These are phyloP conservation scores for Diachrysia chrysitis DNA, from an alignment of 2,888 invertebrate genomes.

Conservation along the genomic window DNA sequence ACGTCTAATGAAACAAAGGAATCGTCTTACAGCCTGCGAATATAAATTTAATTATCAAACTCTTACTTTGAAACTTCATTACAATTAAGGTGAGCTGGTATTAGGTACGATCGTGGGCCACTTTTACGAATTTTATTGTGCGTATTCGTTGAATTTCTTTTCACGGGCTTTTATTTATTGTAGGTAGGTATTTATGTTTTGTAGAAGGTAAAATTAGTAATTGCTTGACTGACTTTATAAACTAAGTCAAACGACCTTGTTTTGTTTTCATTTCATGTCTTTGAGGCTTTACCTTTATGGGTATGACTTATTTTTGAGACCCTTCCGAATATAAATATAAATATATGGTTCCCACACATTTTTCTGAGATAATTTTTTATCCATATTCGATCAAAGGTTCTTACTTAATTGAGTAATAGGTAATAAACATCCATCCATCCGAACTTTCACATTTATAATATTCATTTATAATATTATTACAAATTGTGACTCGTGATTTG, in stretches of 20 bases:
- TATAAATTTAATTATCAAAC: conserved; percentile 76
- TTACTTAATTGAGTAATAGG: too few species aligned
- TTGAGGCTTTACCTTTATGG: not conserved
- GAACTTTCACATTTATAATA: too few species aligned
- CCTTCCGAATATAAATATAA: not conserved
- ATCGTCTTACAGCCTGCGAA: conserved; percentile 63
- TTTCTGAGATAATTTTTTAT: too few species aligned
- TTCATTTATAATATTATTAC: too few species aligned
- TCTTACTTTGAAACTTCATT: conserved; percentile 69
- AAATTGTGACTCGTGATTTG: too few species aligned
- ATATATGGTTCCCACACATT: too few species aligned
- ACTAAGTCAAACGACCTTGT: not conserved
- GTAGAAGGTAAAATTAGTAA: not conserved
- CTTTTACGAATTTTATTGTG: conserved; percentile 19
- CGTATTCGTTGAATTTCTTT: conserved; percentile 1
- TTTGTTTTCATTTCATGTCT: not conserved
- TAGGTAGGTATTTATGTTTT: not conserved
- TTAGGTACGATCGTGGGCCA: conserved; percentile 20
- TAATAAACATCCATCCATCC: too few species aligned
- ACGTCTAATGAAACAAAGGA: conserved; percentile 76
- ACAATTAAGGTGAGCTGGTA: conserved; percentile 59
- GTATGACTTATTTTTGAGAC: not conserved
- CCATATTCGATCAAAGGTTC: too few species aligned
- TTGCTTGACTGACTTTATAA: conserved; percentile 1
- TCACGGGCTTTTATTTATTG: conserved; percentile 1